phyloP scores from a whole-genome alignment of 2,888 invertebrate genomes.

The Scaptodrosophila latifasciaeformis region DNA sequence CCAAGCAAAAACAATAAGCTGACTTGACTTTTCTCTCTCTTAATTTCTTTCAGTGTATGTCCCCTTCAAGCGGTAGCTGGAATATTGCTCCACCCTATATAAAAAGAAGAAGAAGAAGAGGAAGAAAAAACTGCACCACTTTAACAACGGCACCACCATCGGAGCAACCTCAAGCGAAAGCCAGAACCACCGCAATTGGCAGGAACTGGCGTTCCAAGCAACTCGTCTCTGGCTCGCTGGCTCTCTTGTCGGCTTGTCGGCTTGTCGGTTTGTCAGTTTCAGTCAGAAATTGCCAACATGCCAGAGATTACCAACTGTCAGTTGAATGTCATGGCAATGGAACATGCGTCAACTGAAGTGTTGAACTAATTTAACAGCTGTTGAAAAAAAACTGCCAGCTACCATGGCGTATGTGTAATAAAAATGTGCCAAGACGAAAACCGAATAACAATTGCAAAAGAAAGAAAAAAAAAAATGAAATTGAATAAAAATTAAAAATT shows the following conservation, averaged over 20 bases:
- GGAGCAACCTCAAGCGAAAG: constrained; percentile 2
- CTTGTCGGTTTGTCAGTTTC: constrained; percentile 52
- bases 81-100: too few species aligned
- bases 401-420: constrained; percentile 60
- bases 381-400: constrained; percentile 60
- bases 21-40: too few species aligned
- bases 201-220: constrained; percentile 8
- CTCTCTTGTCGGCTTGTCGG: too few species aligned
- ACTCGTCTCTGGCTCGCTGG: too few species aligned
- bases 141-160: background rate
- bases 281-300: constrained; percentile 72
- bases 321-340: constrained; percentile 73
- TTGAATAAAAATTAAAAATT: constrained; percentile 43
- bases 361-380: constrained; percentile 75
- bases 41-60: too few species aligned
- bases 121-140: background rate
- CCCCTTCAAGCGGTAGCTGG: too few species aligned
- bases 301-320: constrained; percentile 74
- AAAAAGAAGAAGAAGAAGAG: too few species aligned
- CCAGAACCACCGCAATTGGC: constrained; percentile 19
- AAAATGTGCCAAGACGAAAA: constrained; percentile 27
- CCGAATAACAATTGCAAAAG: constrained; percentile 31
- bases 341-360: constrained; percentile 74
- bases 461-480: constrained; percentile 31
- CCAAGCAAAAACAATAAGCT: too few species aligned